Base-by-base conservation (phyloP, 92 coral and sea anemone species). In the Nematostella vectensis region DNA sequence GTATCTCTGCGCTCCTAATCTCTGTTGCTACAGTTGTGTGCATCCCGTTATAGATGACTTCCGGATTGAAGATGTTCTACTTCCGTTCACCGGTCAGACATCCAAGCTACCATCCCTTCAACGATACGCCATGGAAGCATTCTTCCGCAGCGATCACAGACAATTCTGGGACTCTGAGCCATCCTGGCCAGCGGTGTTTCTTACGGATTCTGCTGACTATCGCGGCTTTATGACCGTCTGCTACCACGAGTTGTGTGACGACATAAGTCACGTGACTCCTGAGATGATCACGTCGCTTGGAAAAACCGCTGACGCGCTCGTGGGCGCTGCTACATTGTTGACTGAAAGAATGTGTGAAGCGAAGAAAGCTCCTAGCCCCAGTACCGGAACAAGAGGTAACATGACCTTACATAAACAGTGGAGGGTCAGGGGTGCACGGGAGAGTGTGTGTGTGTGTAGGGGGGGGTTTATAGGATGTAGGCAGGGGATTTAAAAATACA, bases 161-260 rank as follows among this genome's bases (percentile, higher is more conserved):
- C 4, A 39, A 2, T 82, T 82, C 53, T 82, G 83, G 83, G 25
- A 59, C 65, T 29, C 39, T 28, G 23, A 40, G n/a, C 30, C 37
- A 9, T 66, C 80, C 1, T 74, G 63, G 73, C 70, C 73, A 44
- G 82, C 88, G 49, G 48, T 81, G 12, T 63, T 65, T 54, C 31
- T 84, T 31, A 75, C 80, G 1, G 94, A 84, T 27, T 79, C 80
- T 18, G 87, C 88, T n/a, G 26, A 75, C 43, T 75, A 65, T 48
- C 70, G 94, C 17, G 94, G 87, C 18, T 57, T 24, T 47, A 84
- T 84, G 94, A 11, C 12, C 3, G 24, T 28, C 6, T 84, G 94
- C 62, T 84, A 84, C 36, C 89, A 82, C 50, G 10, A 63, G 42
- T 6, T 23, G 21, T 76, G 83, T 60, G 83, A 76, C 72, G 54